A percentile compares a stretch with the other conserved stretches of the same genome.
Conservation (phyloP, 2,888 invertebrate genomes). For the Drosophila aldrichi region DNA sequence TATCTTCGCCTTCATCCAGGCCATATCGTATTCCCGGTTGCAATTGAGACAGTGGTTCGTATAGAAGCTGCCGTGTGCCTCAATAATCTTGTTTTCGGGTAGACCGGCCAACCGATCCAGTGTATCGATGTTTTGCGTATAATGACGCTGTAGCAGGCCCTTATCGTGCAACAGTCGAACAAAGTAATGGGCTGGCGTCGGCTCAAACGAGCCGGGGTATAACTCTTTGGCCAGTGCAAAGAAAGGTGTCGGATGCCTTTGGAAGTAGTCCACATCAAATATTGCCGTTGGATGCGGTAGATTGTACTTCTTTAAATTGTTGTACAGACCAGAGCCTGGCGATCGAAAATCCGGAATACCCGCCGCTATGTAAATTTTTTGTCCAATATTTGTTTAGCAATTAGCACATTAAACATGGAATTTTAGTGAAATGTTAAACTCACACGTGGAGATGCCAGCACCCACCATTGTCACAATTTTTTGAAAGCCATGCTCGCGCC, state of each 20-base stretch:
- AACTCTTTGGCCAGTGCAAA: constrained; percentile 95
- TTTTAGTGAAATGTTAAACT: constrained; percentile 84
- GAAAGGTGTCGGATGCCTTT: constrained; percentile 95
- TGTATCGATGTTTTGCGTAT: constrained; percentile 97
- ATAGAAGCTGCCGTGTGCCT: constrained; percentile 97
- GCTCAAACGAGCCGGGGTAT: constrained; percentile 94
- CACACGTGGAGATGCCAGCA: constrained; percentile 98
- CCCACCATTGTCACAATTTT: constrained; percentile 97
- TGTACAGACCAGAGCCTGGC: constrained; percentile 95
- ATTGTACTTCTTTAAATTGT: constrained; percentile 95
- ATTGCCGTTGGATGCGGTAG: constrained; percentile 96
- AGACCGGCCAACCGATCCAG: constrained; percentile 94
- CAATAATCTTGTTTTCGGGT: constrained; percentile 93
- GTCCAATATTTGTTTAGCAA: neutral
- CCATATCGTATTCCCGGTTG: constrained; percentile 89
- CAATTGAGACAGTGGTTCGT: constrained; percentile 94
- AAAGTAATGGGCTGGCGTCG: constrained; percentile 96
- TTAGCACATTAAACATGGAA: neutral
- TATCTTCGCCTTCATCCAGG: constrained; percentile 95
- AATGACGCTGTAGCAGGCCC: constrained; percentile 90
- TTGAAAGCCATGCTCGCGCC: constrained; percentile 91
- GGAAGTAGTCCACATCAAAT: constrained; percentile 95
- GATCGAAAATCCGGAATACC: constrained; percentile 99
- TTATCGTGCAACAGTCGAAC: constrained; percentile 93
- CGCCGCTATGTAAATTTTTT: constrained; percentile 71